These are phyloP conservation scores for Rhamnusium bicolor DNA, from an alignment of 2,888 invertebrate genomes.

Conservation along the genomic window DNA sequence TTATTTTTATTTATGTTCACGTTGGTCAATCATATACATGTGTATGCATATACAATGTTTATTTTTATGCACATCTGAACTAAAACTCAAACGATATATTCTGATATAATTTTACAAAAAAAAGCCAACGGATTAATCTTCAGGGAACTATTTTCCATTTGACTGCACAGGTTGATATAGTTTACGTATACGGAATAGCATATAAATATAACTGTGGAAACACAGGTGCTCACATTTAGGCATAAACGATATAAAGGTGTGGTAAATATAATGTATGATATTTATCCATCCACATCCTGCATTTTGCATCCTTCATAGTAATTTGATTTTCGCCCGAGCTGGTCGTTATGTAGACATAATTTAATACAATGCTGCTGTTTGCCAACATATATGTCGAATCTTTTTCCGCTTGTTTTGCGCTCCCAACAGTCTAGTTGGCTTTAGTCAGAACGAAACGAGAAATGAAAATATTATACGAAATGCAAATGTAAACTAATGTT, in stretches of 20 bases:
- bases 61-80: background rate
- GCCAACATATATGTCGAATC: conserved; percentile 53
- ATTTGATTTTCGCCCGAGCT: conserved; percentile 46
- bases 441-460: conserved; percentile 43
- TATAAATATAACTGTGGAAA: background rate
- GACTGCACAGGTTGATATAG: background rate
- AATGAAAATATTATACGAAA: conserved; percentile 54
- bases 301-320: conserved; percentile 33
- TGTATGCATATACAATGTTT: background rate
- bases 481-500: conserved; percentile 57
- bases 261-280: conserved; percentile 26
- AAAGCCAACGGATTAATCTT: background rate
- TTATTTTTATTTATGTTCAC: no score
- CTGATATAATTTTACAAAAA: background rate
- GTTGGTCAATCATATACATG: no score
- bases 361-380: conserved; percentile 51
- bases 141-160: background rate
- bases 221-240: conserved; percentile 1
- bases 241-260: conserved; percentile 9
- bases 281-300: conserved; percentile 16
- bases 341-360: conserved; percentile 46
- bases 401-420: conserved; percentile 56
- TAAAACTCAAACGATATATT: background rate
- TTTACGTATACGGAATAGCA: background rate
- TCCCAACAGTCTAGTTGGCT: conserved; percentile 47